A percentile compares a stretch with the other conserved stretches of the same genome.
phyloP scores from a whole-genome alignment of 2,888 invertebrate genomes.

The Ernsta delagoae region DNA sequence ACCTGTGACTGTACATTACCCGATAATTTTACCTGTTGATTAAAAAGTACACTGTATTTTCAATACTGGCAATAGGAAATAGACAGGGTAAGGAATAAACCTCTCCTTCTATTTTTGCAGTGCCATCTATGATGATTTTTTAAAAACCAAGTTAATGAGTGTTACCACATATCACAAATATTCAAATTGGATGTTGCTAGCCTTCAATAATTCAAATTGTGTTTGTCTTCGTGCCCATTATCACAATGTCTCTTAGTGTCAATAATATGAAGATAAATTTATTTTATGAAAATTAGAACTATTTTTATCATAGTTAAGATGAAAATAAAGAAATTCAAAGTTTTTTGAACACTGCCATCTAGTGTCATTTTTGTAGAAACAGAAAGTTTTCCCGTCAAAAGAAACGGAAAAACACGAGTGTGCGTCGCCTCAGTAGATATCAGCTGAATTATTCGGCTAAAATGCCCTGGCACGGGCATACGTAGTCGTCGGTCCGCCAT shows the following conservation, averaged over 20 bases:
- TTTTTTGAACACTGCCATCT: constrained; percentile 57
- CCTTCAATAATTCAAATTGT: neutral
- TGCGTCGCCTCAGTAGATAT: constrained; percentile 84
- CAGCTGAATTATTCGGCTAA: constrained; percentile 86
- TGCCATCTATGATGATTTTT: constrained; percentile 19
- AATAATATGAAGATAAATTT: neutral
- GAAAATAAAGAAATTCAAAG: neutral
- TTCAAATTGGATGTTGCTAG: constrained; percentile 1
- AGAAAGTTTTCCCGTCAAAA: constrained; percentile 73
- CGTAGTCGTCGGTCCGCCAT: constrained; percentile 77
- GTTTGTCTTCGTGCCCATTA: neutral
- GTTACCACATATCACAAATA: constrained; percentile 10
- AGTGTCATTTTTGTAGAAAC: constrained; percentile 49
- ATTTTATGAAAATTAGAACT: too few species aligned
- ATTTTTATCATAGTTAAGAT: neutral
- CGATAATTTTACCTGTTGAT: constrained; percentile 23
- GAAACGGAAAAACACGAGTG: constrained; percentile 85
- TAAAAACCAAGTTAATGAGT: neutral
- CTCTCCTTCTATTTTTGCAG: constrained; percentile 8
- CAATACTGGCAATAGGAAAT: constrained; percentile 14
- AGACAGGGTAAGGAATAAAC: neutral
- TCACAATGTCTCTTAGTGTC: neutral
- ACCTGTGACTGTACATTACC: neutral
- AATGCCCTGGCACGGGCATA: constrained; percentile 86
- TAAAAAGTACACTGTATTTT: neutral